Conservation (phyloP, 2,888 invertebrate genomes). For the Carpatolechia fugitivella region DNA sequence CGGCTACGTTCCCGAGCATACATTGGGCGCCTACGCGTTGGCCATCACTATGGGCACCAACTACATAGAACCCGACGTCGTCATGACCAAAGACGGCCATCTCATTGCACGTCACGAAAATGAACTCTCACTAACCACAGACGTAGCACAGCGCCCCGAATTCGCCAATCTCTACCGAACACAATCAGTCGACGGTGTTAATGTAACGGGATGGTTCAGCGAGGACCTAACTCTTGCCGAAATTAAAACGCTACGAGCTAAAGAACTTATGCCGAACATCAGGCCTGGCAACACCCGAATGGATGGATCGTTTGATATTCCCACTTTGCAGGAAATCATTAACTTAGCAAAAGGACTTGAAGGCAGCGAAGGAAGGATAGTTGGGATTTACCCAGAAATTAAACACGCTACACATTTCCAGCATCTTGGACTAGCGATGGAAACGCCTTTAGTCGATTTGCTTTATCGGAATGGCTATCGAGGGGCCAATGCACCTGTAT, state of each 20-base stretch:
- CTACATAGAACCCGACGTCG: constrained; percentile 68
- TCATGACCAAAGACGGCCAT: constrained; percentile 61
- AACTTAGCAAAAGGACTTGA: constrained; percentile 58
- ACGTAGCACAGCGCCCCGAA: constrained; percentile 50
- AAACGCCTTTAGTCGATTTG: constrained; percentile 48
- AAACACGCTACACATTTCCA: constrained; percentile 62
- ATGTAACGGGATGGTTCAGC: constrained; percentile 60
- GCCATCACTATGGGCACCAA: constrained; percentile 67
- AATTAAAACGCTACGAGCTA: constrained; percentile 56
- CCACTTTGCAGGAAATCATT: constrained; percentile 66
- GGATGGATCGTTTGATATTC: constrained; percentile 52
- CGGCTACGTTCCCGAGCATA: constrained; percentile 70
- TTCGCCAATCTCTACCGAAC: constrained; percentile 50
- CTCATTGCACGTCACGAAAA: constrained; percentile 66
- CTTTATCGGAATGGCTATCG: constrained; percentile 57
- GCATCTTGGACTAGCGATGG: constrained; percentile 53
- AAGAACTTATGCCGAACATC: constrained; percentile 54
- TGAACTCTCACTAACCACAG: constrained; percentile 55
- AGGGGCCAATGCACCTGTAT: constrained; percentile 47
- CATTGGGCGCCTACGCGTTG: constrained; percentile 63
- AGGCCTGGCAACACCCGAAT: constrained; percentile 64
- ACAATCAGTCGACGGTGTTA: constrained; percentile 49
- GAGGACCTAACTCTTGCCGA: constrained; percentile 69
- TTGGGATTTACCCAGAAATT: constrained; percentile 68
- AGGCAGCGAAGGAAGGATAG: constrained; percentile 49